Percentiles rank a stretch among this genome's conserved stretches.
These are phyloP conservation scores for Spinus pinus DNA, from an alignment of 2,797 vertebrate species.

Conservation along the genomic window DNA sequence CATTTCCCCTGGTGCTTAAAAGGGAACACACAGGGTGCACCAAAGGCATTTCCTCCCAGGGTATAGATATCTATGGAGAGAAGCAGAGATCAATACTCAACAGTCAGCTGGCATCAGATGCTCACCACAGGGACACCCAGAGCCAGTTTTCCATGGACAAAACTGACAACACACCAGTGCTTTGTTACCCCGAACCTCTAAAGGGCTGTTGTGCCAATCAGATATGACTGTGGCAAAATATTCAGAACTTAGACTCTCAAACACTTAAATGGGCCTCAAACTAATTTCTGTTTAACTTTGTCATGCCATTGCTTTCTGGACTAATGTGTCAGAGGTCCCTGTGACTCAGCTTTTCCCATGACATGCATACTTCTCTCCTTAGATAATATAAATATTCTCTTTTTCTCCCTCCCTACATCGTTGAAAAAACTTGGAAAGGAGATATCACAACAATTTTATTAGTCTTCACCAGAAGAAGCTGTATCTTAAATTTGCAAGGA, in stretches of 20 bases:
- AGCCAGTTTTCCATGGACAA: neutral
- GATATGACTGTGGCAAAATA: neutral
- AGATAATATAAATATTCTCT: neutral
- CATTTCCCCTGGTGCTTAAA: constrained; percentile 83
- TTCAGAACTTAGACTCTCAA: neutral
- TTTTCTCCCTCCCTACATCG: neutral
- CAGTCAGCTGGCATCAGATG: neutral
- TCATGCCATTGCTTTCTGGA: neutral
- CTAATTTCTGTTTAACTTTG: neutral
- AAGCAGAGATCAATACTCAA: neutral
- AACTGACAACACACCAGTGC: neutral
- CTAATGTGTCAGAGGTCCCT: neutral
- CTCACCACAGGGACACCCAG: neutral
- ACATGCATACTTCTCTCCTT: neutral
- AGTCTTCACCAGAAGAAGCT: neutral
- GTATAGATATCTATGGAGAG: constrained; percentile 83
- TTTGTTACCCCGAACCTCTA: neutral
- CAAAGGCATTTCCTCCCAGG: constrained; percentile 85
- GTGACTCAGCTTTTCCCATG: neutral
- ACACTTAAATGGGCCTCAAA: neutral
- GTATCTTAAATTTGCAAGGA: neutral
- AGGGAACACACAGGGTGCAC: constrained; percentile 87
- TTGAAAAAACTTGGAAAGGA: neutral
- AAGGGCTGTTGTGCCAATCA: neutral
- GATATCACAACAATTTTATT: neutral